Conservation (phyloP, 2,113 vertebrate genomes). For the Circaetus gallicus region DNA sequence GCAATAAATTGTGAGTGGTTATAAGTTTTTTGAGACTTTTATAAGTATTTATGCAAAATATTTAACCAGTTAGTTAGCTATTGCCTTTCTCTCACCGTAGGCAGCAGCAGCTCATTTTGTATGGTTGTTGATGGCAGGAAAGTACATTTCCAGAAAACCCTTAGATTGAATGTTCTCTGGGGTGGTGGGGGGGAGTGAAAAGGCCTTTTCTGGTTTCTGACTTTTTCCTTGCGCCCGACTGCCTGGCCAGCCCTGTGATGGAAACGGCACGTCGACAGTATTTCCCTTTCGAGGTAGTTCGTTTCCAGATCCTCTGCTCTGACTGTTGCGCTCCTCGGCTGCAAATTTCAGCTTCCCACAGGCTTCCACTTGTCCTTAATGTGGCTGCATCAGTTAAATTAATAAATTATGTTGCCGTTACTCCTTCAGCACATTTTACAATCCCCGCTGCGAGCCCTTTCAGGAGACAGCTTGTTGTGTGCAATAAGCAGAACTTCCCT, state of each 20-base stretch:
- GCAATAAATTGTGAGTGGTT: constrained; percentile 2
- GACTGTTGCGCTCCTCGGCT: background rate
- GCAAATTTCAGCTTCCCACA: background rate
- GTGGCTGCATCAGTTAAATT: background rate
- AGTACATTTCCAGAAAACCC: background rate
- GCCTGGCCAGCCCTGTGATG: background rate
- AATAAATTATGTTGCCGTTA: background rate
- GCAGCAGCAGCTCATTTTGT: background rate
- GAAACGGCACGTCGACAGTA: background rate
- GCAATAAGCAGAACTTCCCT: background rate
- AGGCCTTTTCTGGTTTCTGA: background rate
- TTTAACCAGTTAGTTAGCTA: background rate
- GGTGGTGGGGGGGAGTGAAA: background rate
- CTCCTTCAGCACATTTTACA: background rate
- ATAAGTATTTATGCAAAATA: constrained; percentile 30
- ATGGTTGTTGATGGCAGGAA: background rate
- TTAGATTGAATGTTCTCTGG: background rate
- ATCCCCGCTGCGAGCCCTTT: background rate
- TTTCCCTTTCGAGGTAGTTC: background rate
- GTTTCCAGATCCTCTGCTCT: background rate
- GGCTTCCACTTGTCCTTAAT: background rate
- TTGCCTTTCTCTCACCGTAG: background rate
- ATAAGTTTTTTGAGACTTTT: constrained; percentile 8
- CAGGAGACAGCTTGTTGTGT: background rate
- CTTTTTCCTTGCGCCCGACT: background rate